Evolutionary conservation across 64 coral and sea anemone genomes (phyloP).

Genomic region (Acropora tenuis): DNA sequence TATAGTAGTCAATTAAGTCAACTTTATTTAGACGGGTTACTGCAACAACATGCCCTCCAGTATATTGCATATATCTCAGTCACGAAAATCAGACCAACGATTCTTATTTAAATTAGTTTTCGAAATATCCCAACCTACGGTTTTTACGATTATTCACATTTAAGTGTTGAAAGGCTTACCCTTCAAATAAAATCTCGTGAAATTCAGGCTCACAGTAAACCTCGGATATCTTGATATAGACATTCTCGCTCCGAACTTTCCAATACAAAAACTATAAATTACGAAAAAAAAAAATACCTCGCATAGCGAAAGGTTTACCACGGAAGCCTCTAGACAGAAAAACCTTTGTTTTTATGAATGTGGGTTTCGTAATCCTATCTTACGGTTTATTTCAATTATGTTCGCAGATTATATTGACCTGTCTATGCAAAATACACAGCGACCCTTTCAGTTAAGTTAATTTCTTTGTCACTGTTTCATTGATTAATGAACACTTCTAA

Average conservation of each 20-base stretch:
- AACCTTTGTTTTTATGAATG: constrained; percentile 6
- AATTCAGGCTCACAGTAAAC: too few relatives aligned
- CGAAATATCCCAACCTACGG: neutral
- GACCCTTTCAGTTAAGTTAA: neutral
- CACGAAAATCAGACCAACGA: too few relatives aligned
- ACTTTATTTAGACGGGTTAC: too few relatives aligned
- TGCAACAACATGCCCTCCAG: too few relatives aligned
- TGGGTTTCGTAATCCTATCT: neutral
- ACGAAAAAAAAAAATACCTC: neutral
- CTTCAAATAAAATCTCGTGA: too few relatives aligned
- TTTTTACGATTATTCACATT: neutral
- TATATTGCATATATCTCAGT: too few relatives aligned
- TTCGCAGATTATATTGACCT: neutral
- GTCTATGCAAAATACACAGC: neutral
- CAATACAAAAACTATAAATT: neutral
- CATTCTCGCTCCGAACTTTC: too few relatives aligned
- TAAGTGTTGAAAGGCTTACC: too few relatives aligned
- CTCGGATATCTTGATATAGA: too few relatives aligned
- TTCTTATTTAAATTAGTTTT: neutral
- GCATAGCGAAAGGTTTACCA: neutral
- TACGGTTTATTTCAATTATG: neutral
- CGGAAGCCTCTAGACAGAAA: neutral
- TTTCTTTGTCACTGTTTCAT: neutral
- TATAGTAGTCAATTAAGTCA: too few relatives aligned
- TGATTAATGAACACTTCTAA: neutral